These are phyloP conservation scores for Caracal caracal DNA, from an alignment of 2,113 vertebrate species.

Conservation along the genomic window DNA sequence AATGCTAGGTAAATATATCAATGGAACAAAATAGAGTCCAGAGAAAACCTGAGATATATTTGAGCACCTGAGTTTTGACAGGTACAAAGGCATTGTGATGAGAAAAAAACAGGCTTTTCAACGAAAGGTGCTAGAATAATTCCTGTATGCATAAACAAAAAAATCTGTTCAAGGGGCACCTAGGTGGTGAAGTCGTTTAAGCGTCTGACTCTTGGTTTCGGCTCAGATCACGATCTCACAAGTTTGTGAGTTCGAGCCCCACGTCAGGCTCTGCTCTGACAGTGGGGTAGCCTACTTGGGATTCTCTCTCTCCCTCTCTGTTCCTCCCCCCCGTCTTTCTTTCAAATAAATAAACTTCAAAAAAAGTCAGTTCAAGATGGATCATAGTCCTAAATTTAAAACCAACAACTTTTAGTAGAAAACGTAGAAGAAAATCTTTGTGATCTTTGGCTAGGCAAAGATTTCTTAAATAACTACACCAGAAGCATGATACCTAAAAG, in stretches of 20 bases:
- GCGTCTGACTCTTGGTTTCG: no score
- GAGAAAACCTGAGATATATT: neutral
- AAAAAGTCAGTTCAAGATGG: neutral
- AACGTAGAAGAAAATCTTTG: neutral
- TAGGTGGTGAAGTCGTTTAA: no score
- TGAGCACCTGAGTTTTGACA: neutral
- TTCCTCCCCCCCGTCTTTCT: no score
- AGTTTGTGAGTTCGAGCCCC: no score
- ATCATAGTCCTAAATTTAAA: neutral
- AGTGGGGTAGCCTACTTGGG: no score
- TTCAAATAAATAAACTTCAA: neutral
- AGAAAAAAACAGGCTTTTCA: neutral
- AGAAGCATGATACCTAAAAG: slow-evolving; percentile 22
- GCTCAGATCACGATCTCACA: no score
- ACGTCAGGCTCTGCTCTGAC: no score
- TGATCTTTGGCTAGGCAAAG: neutral
- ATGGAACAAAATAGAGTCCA: neutral
- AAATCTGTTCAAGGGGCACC: neutral
- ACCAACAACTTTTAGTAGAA: neutral
- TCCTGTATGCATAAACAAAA: neutral
- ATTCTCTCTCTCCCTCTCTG: no score
- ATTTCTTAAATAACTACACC: neutral
- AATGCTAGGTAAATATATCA: neutral
- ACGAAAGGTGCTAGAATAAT: neutral
- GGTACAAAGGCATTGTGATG: neutral